These are phyloP conservation scores for Agrotis exclamationis DNA, from an alignment of 2,888 invertebrate genomes.

Conservation along the genomic window DNA sequence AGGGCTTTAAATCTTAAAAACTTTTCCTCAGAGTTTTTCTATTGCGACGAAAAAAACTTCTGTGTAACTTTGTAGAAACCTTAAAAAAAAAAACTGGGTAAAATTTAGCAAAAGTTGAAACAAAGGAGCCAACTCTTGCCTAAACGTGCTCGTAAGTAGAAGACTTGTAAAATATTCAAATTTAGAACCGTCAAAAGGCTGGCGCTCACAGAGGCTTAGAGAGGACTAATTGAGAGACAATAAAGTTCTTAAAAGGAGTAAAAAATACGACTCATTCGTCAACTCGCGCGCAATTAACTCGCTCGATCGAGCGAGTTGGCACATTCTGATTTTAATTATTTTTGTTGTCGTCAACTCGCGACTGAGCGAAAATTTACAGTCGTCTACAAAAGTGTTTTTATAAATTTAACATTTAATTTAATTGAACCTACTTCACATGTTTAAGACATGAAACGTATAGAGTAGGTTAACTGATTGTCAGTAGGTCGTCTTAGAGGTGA, in stretches of 20 bases:
- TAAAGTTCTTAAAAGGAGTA: background rate
- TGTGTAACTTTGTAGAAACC: background rate
- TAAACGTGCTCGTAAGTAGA: slow-evolving; percentile 9
- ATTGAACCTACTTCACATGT: no score
- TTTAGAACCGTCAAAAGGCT: slow-evolving; percentile 44
- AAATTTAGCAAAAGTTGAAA: slow-evolving; percentile 35
- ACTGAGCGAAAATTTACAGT: no score
- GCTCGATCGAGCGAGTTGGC: no score
- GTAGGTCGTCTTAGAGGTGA: no score
- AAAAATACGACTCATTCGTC: no score
- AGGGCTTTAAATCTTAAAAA: background rate
- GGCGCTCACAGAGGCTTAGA: slow-evolving; percentile 17
- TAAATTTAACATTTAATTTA: no score
- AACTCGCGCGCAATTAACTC: no score
- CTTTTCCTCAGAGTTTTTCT: background rate
- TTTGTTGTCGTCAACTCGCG: no score
- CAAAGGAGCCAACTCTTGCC: slow-evolving; percentile 23
- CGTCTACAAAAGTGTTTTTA: no score
- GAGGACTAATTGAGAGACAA: slow-evolving; percentile 38
- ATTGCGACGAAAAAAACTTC: background rate
- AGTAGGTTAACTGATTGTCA: no score
- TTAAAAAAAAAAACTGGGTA: slow-evolving; percentile 9
- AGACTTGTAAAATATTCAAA: slow-evolving; percentile 50
- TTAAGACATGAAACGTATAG: no score
- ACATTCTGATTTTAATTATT: no score